Percentiles rank a stretch among this genome's conserved stretches.
phyloP scores from a whole-genome alignment of 2,888 invertebrate species.

The Hydrotaea diabolus region DNA sequence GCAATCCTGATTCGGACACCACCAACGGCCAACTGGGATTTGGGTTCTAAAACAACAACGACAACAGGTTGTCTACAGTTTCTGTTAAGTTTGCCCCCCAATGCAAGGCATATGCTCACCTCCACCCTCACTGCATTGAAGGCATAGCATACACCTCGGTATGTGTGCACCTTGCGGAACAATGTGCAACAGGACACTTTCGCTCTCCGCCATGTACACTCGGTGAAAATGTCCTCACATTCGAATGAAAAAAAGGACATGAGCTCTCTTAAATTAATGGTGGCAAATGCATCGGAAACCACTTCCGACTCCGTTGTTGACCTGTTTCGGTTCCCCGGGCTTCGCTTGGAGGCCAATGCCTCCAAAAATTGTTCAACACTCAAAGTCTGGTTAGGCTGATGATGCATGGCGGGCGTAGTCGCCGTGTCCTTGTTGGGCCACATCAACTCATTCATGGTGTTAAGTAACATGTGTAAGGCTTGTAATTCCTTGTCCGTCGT shows the following conservation, averaged over 20 bases:
- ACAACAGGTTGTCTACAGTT: background rate
- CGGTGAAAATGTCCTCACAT: conserved; percentile 70
- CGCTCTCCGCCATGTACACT: conserved; percentile 71
- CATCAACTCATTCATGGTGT: conserved; percentile 19
- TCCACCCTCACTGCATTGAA: conserved; percentile 69
- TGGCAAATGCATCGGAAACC: background rate
- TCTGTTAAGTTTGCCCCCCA: background rate
- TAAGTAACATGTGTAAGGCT: conserved; percentile 21
- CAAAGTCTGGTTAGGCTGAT: background rate
- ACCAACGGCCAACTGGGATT: conserved; percentile 74
- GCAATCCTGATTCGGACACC: conserved; percentile 69
- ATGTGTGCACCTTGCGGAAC: conserved; percentile 59
- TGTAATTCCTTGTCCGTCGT: background rate
- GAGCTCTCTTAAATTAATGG: conserved; percentile 39
- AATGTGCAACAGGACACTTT: conserved; percentile 71
- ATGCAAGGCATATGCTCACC: background rate
- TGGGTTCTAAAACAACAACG: conserved; percentile 37
- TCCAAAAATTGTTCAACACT: conserved; percentile 21
- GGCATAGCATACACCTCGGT: conserved; percentile 66
- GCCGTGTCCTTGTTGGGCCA: conserved; percentile 2
- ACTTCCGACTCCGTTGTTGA: background rate
- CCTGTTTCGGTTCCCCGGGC: no score
- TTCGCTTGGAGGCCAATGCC: background rate
- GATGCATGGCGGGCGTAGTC: background rate
- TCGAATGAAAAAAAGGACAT: conserved; percentile 45